phyloP scores from a whole-genome alignment of 2,888 invertebrate species.

The Theodoxus fluviatilis region DNA sequence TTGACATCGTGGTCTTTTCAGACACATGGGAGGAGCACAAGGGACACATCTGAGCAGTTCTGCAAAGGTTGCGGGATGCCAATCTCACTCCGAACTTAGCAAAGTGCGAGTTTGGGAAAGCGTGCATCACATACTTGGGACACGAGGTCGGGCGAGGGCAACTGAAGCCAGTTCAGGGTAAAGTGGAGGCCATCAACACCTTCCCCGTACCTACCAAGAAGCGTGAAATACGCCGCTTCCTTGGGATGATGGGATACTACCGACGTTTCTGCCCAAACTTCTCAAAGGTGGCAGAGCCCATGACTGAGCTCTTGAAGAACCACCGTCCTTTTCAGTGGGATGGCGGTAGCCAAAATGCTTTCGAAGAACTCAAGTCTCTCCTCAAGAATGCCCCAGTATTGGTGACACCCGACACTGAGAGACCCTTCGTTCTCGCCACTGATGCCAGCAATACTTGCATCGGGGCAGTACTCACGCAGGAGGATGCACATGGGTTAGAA shows the following conservation, averaged over 20 bases:
- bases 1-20: neutral
- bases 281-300: neutral
- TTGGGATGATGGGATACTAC: slow-evolving; percentile 25
- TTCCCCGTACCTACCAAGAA: slow-evolving; percentile 11
- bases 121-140: slow-evolving; percentile 8
- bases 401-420: slow-evolving; percentile 13
- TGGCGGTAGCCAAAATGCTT: slow-evolving; percentile 15
- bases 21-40: slow-evolving; percentile 20
- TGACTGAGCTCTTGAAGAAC: slow-evolving; percentile 24
- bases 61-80: slow-evolving; percentile 12
- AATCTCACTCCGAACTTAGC: slow-evolving; percentile 16
- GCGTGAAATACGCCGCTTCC: slow-evolving; percentile 17
- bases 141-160: slow-evolving; percentile 16
- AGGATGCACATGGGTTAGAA: slow-evolving; percentile 11
- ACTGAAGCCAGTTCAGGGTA: slow-evolving; percentile 16
- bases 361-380: slow-evolving; percentile 15
- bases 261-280: slow-evolving; percentile 22
- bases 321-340: neutral
- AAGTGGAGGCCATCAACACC: neutral
- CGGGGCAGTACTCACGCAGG: slow-evolving; percentile 24
- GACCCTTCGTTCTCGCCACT: slow-evolving; percentile 1
- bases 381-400: slow-evolving; percentile 16
- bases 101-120: slow-evolving; percentile 22
- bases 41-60: neutral
- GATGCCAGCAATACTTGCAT: slow-evolving; percentile 18